Evolutionary conservation across 1,140 invertebrate species (phyloP).

Genomic region (Pseudoatta argentina): DNA sequence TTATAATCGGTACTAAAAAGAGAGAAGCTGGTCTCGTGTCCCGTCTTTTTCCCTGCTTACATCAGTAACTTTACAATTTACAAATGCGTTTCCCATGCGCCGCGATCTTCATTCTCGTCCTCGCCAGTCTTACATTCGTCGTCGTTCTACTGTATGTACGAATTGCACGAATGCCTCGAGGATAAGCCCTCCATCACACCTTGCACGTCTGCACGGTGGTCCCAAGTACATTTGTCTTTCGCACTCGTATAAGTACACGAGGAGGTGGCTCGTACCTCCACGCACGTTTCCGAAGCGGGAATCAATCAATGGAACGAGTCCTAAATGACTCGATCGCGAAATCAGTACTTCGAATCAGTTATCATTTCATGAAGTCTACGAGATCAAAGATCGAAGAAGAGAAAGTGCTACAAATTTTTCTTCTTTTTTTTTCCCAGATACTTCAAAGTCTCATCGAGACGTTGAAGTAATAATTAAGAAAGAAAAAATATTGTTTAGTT

Average conservation of each 20-base stretch:
- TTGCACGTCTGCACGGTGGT: constrained; percentile 74
- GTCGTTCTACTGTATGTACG: neutral
- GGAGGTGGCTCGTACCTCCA: constrained; percentile 11
- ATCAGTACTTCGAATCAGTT: neutral
- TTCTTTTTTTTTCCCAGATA: neutral
- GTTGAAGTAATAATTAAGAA: neutral
- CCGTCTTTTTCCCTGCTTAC: constrained; percentile 52
- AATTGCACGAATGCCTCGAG: constrained; percentile 44
- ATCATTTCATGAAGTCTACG: constrained; percentile 1
- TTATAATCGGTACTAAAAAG: constrained; percentile 76
- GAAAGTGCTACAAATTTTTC: neutral
- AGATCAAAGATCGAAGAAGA: neutral
- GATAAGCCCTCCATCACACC: constrained; percentile 54
- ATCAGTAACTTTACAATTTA: constrained; percentile 71
- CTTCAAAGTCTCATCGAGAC: neutral
- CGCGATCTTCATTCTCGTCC: constrained; percentile 21
- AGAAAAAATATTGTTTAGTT: neutral
- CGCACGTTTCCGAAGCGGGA: constrained; percentile 28
- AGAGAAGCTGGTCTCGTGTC: constrained; percentile 72
- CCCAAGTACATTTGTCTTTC: constrained; percentile 64
- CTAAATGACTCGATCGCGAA: neutral
- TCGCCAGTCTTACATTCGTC: neutral
- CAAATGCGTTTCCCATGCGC: constrained; percentile 42
- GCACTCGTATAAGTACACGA: constrained; percentile 46
- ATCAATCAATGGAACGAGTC: constrained; percentile 50